Base-by-base conservation (phyloP, 2,113 vertebrate genomes). In the Axis porcinus region DNA sequence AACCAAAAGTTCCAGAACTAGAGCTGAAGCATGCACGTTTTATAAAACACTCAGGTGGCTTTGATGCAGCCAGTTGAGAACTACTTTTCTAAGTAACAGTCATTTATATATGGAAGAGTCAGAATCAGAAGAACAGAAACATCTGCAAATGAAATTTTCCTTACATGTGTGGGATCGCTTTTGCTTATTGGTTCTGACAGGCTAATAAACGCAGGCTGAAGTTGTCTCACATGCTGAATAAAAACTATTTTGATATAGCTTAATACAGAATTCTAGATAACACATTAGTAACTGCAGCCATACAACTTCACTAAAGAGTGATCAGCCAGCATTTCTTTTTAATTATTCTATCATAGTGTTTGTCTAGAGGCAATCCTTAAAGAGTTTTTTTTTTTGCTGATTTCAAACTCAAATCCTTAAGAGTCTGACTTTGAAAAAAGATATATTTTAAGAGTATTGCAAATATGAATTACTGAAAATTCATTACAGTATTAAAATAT, bases 41-140 rank as follows among this genome's bases (percentile, higher is more conserved):
- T 76, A 87, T 19, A 89, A 96, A 87, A 45, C 14, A 94, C 3
- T 60, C 5, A 55, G 28, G 54, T 95, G 58, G 86, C 54, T 79
- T 4, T 88, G n/a, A 91, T 93, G n/a, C 16, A 96, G 33, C 8
- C 60, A 91, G 40, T 17, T 93, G 57, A 79, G 97, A 98, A 89
- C 27, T n/a, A 50, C 6, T 55, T 21, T 76, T 92, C n/a, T 93
- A 90, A 94, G 30, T 45, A 81, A 33, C 74, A 92, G 6, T 15
- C 60, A 19, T 91, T 58, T 91, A 17, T 14, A 50, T 33, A 52
- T 15, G 16, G 3, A 88, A 94, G 33, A 95, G 36, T 28, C 62
- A 91, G 23, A 90, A 78, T n/a, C 36, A 55, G 54, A 47, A 67
- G 6, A 94, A 25, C 2, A 94, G 52, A 86, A 76, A 90, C 5